Evolutionary conservation across 2,888 invertebrate genomes (phyloP).

Genomic region (Pristionchus mayeri): DNA sequence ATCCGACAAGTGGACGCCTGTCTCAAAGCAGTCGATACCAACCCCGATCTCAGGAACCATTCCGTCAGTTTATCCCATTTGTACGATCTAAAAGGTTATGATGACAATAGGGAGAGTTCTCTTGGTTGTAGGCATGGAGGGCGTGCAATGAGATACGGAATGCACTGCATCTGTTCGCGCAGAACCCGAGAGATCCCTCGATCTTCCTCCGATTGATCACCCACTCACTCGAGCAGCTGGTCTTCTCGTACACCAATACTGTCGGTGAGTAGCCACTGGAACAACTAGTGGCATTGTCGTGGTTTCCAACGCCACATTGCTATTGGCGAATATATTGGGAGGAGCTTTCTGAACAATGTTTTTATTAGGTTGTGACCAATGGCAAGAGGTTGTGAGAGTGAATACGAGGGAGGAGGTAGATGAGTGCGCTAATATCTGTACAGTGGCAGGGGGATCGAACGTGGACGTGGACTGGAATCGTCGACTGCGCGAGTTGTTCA

Average conservation of each 20-base stretch:
- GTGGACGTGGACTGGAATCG: conserved; percentile 65
- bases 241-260: conserved; percentile 47
- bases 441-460: conserved; percentile 46
- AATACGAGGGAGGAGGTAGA: too few relatives aligned
- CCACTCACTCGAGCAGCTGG: conserved; percentile 39
- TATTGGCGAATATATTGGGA: neutral
- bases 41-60: neutral
- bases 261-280: conserved; percentile 40
- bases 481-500: conserved; percentile 65
- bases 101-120: neutral
- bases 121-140: conserved; percentile 15
- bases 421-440: too few relatives aligned
- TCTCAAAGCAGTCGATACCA: conserved; percentile 37
- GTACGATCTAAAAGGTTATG: too few relatives aligned
- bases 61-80: neutral
- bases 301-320: neutral
- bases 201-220: conserved; percentile 31
- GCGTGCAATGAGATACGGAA: conserved; percentile 36
- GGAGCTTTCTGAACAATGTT: neutral
- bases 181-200: conserved; percentile 41
- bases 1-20: conserved; percentile 29
- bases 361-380: too few relatives aligned
- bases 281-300: neutral
- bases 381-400: too few relatives aligned
- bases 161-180: neutral